Evolutionary conservation across 2,113 vertebrate species (phyloP).

Genomic region (Stegostoma tigrinum): DNA sequence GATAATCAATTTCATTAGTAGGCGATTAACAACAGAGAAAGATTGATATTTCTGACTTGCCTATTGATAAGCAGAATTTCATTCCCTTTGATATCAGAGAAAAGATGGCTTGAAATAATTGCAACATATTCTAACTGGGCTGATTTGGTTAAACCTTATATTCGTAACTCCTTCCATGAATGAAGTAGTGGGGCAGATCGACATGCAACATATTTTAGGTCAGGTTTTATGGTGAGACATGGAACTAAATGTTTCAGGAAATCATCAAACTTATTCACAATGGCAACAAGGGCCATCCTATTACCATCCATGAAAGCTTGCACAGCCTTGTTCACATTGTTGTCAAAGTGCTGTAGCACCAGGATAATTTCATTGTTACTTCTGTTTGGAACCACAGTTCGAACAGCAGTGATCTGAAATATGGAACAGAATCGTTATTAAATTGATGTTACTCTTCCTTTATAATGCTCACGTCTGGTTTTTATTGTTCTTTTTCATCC

Average conservation of each 20-base stretch:
- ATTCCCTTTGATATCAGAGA: not conserved
- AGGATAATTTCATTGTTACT: slow-evolving; percentile 71
- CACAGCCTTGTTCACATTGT: slow-evolving; percentile 66
- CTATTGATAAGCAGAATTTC: not conserved
- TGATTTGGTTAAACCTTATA: not conserved
- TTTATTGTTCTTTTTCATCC: not conserved
- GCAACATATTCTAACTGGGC: not conserved
- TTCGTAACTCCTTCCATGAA: not conserved
- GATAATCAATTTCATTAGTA: not conserved
- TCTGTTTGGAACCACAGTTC: slow-evolving; percentile 63
- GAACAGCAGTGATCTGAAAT: slow-evolving; percentile 63
- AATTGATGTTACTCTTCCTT: not conserved
- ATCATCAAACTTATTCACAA: not conserved
- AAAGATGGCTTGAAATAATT: not conserved
- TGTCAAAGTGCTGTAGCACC: slow-evolving; percentile 68
- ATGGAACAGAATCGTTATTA: not conserved
- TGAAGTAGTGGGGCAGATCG: not conserved
- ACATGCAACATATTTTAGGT: not conserved
- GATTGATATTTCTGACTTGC: too few species aligned
- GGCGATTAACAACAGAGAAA: not conserved
- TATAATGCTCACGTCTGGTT: not conserved
- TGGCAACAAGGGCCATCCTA: slow-evolving; percentile 39
- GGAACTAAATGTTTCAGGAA: not conserved
- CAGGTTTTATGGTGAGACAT: not conserved
- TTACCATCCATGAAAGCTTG: slow-evolving; percentile 70